Conservation (phyloP, 2,888 invertebrate species). For the Leptarthrus brevirostris region DNA sequence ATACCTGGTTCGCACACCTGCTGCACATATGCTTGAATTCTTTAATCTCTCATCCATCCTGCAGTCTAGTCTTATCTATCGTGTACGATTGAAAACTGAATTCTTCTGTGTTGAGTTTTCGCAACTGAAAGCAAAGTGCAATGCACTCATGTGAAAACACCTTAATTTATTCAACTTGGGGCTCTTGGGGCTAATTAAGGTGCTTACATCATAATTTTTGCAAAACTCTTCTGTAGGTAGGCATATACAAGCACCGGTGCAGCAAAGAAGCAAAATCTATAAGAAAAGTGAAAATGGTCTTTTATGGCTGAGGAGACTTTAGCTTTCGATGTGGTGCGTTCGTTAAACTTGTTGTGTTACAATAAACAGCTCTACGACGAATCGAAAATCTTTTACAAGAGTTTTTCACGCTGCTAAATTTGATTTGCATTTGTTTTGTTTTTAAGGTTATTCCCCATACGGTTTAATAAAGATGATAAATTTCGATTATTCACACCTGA, state of each 20-base stretch:
- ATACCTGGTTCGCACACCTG: neutral
- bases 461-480: neutral
- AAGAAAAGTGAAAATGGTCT: conserved; percentile 3
- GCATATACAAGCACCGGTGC: neutral
- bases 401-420: neutral
- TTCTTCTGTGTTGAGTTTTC: neutral
- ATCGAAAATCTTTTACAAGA: neutral
- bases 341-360: neutral
- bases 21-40: neutral
- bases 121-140: neutral
- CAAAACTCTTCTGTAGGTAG: neutral
- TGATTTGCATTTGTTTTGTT: neutral
- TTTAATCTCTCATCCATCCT: neutral
- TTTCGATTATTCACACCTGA: neutral
- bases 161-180: neutral
- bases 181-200: neutral
- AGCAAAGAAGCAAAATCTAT: neutral
- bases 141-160: conserved; percentile 5
- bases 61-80: neutral
- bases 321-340: neutral
- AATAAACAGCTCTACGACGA: neutral
- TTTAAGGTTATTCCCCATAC: neutral
- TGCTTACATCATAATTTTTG: conserved; percentile 9
- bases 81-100: neutral
- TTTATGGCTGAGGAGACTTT: neutral